Evolutionary conservation across 2,888 invertebrate genomes (phyloP).

Genomic region (Clunio marinus): DNA sequence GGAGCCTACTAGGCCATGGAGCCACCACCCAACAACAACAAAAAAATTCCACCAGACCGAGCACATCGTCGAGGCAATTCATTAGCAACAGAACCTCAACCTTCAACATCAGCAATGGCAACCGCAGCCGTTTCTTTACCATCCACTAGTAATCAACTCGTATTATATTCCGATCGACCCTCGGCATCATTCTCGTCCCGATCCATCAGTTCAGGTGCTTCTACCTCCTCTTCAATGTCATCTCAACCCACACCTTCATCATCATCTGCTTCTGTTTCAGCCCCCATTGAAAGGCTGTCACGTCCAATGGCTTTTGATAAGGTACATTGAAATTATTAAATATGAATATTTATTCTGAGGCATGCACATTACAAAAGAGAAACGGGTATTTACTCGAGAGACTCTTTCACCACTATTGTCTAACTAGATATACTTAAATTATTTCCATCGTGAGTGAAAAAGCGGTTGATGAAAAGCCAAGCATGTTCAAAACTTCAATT

Average conservation of each 20-base stretch:
- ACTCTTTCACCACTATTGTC: no score
- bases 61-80: conserved; percentile 47
- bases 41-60: conserved; percentile 48
- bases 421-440: no score
- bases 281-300: conserved; percentile 48
- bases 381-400: no score
- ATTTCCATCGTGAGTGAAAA: no score
- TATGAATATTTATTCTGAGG: not conserved
- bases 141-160: conserved; percentile 39
- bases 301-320: conserved; percentile 71
- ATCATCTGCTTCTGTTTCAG: conserved; percentile 25
- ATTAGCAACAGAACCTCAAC: conserved; percentile 42
- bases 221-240: conserved; percentile 39
- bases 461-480: no score
- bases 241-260: conserved; percentile 39
- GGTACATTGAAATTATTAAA: conserved; percentile 50
- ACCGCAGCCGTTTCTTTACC: conserved; percentile 42
- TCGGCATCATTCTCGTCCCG: conserved; percentile 23
- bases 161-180: conserved; percentile 21
- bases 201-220: conserved; percentile 14
- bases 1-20: conserved; percentile 48
- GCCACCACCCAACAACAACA: conserved; percentile 44
- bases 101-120: conserved; percentile 41
- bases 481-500: no score
- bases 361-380: no score